Evolutionary conservation across 2,888 invertebrate species (phyloP).

Genomic region (Acleris literana): DNA sequence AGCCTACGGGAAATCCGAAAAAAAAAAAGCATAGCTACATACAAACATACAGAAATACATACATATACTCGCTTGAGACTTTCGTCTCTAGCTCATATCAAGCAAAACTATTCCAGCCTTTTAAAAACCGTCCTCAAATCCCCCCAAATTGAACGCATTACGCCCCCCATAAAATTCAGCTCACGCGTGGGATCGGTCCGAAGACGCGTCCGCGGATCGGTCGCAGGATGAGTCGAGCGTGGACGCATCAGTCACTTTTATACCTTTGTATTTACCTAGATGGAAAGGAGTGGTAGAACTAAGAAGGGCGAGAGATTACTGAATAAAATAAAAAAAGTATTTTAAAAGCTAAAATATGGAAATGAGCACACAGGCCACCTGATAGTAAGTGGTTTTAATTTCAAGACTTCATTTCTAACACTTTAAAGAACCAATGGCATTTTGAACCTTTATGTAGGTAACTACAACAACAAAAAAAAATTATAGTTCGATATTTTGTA

Average conservation of each 20-base stretch:
- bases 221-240: constrained; percentile 21
- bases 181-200: constrained; percentile 27
- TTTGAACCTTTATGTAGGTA: too few relatives aligned
- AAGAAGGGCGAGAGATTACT: background rate
- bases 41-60: too few relatives aligned
- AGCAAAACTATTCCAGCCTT: constrained; percentile 16
- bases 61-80: too few relatives aligned
- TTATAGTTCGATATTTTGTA: too few relatives aligned
- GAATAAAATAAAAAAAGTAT: background rate
- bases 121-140: constrained; percentile 12
- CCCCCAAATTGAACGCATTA: constrained; percentile 22
- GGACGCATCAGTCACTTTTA: constrained; percentile 73
- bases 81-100: background rate
- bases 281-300: constrained; percentile 66
- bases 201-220: constrained; percentile 26
- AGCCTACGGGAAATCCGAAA: too few relatives aligned
- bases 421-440: too few relatives aligned
- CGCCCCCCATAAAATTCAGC: constrained; percentile 13
- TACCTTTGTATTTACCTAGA: constrained; percentile 75
- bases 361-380: too few relatives aligned
- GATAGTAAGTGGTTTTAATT: too few relatives aligned
- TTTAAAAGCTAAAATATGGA: too few relatives aligned
- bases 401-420: too few relatives aligned
- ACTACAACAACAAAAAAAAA: too few relatives aligned
- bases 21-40: too few relatives aligned